A percentile compares a stretch with the other conserved stretches of the same genome.
Evolutionary conservation across 1,140 invertebrate genomes (phyloP).

Genomic region (Tribolium madens): DNA sequence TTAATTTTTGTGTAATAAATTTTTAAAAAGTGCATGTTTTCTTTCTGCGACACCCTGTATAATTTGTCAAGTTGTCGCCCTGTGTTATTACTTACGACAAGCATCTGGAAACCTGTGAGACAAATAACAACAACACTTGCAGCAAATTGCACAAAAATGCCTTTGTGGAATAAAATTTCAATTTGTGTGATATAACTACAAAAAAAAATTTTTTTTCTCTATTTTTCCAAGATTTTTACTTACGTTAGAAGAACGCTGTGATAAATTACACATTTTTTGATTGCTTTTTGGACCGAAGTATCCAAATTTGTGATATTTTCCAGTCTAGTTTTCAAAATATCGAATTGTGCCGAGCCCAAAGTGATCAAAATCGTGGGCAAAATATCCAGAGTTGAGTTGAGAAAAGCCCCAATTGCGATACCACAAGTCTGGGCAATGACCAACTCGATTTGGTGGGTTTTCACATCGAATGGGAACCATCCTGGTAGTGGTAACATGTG

Average conservation of each 20-base stretch:
- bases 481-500: slow-evolving; percentile 39
- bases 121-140: slow-evolving; percentile 57
- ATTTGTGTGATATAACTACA: slow-evolving; percentile 44
- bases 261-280: slow-evolving; percentile 9
- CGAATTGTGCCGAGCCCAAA: slow-evolving; percentile 1
- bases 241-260: slow-evolving; percentile 23
- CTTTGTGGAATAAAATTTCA: slow-evolving; percentile 51
- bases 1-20: too few relatives aligned
- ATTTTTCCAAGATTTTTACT: not conserved
- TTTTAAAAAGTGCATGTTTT: too few relatives aligned
- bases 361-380: slow-evolving; percentile 9
- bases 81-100: slow-evolving; percentile 53
- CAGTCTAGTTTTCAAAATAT: slow-evolving; percentile 20
- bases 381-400: slow-evolving; percentile 32
- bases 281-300: not conserved
- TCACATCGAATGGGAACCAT: slow-evolving; percentile 42
- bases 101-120: slow-evolving; percentile 55
- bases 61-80: too few relatives aligned
- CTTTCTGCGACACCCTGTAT: too few relatives aligned
- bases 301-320: not conserved
- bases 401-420: slow-evolving; percentile 20
- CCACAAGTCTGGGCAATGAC: not conserved
- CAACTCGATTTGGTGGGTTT: slow-evolving; percentile 13
- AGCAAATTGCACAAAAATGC: slow-evolving; percentile 56
- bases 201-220: not conserved